These are phyloP conservation scores for Circaetus cinerascens DNA, from an alignment of 2,113 vertebrate species.

Conservation along the genomic window DNA sequence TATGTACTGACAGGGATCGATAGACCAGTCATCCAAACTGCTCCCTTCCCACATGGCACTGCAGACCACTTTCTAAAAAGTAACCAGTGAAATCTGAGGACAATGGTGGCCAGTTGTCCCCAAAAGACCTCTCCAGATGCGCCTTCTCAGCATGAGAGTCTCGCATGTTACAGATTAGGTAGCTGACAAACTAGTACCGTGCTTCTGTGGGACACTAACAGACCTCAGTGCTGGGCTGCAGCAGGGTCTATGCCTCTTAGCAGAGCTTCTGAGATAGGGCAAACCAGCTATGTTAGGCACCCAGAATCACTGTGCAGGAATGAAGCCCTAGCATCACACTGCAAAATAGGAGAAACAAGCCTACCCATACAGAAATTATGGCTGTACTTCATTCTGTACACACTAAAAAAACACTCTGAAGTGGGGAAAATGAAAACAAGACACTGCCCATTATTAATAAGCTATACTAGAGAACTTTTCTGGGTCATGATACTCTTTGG, in stretches of 20 bases:
- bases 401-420: background rate
- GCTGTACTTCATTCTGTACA: background rate
- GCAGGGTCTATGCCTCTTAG: background rate
- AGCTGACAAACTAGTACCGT: background rate
- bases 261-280: background rate
- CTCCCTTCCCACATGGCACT: background rate
- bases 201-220: background rate
- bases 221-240: background rate
- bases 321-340: background rate
- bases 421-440: background rate
- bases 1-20: background rate
- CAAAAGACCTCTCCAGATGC: rapidly evolving
- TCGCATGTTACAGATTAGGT: background rate
- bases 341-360: background rate
- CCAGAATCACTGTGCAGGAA: background rate
- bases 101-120: background rate
- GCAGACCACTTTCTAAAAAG: background rate
- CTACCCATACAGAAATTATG: background rate
- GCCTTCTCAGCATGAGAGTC: background rate
- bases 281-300: background rate
- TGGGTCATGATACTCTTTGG: background rate
- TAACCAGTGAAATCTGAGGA: background rate
- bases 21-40: background rate
- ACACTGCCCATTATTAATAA: background rate
- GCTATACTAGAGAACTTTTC: background rate